Percentiles rank a stretch among this genome's conserved stretches.
Conservation (phyloP, 2,888 invertebrate species). For the Cordilura impudica region DNA sequence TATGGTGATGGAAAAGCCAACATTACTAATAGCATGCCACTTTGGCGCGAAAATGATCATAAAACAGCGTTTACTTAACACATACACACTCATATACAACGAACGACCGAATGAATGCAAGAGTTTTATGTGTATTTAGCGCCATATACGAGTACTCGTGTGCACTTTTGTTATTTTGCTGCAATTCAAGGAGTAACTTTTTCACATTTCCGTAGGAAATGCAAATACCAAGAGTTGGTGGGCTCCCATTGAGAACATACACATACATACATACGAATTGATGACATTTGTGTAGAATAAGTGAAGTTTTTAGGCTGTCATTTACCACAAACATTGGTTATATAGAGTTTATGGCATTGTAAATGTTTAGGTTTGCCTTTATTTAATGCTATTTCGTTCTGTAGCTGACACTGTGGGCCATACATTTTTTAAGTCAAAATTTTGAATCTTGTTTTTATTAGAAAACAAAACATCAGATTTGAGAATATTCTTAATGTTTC, state of each 20-base stretch:
- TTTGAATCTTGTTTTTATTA: too few species aligned
- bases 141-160: not conserved
- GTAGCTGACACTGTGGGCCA: not conserved
- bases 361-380: slow-evolving; percentile 30
- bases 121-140: not conserved
- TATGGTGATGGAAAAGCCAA: slow-evolving; percentile 14
- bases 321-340: slow-evolving; percentile 44
- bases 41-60: slow-evolving; percentile 43
- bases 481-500: too few species aligned
- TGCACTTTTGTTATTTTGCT: slow-evolving; percentile 15
- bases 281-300: not conserved
- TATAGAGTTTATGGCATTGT: slow-evolving; percentile 32
- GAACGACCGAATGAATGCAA: not conserved
- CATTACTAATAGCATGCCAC: slow-evolving; percentile 45
- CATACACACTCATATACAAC: not conserved
- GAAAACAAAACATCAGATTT: too few species aligned
- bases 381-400: slow-evolving; percentile 2
- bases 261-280: not conserved
- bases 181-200: slow-evolving; percentile 12
- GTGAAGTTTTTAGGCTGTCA: slow-evolving; percentile 31
- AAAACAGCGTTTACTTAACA: slow-evolving; percentile 17
- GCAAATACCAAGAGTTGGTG: slow-evolving; percentile 23
- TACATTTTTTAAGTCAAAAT: too few species aligned
- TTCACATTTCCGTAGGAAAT: slow-evolving; percentile 29
- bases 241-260: not conserved